Conservation (phyloP, 2,113 vertebrate genomes). For the Pseudorectes ferrugineus region DNA sequence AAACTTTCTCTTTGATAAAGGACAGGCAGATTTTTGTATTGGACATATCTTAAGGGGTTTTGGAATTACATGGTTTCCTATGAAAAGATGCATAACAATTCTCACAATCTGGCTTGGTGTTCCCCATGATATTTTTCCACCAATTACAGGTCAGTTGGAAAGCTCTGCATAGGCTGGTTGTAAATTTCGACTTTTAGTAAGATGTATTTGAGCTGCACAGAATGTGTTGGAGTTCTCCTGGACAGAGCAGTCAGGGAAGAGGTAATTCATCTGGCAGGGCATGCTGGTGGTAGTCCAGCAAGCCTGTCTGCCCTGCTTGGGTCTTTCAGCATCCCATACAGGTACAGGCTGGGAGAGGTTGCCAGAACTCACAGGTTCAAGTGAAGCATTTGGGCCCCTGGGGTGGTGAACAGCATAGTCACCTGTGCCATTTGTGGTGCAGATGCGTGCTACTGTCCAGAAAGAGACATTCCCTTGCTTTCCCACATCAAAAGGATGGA, state of each 20-base stretch:
- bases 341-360: background rate
- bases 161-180: accelerated
- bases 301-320: background rate
- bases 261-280: background rate
- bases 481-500: background rate
- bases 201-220: accelerated
- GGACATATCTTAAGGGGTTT: background rate
- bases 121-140: accelerated
- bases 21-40: background rate
- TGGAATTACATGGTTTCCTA: background rate
- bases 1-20: background rate
- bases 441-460: background rate
- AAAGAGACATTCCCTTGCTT: background rate
- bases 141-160: background rate
- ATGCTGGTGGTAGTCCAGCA: background rate
- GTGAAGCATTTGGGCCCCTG: accelerated
- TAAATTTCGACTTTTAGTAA: background rate
- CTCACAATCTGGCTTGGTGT: background rate
- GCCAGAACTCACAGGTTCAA: background rate
- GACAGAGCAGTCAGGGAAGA: background rate
- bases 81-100: background rate
- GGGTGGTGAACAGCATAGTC: accelerated
- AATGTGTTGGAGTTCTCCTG: background rate
- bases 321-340: background rate
- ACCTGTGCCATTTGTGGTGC: background rate